phyloP scores from a whole-genome alignment of 2,888 invertebrate species.

The Actias luna region DNA sequence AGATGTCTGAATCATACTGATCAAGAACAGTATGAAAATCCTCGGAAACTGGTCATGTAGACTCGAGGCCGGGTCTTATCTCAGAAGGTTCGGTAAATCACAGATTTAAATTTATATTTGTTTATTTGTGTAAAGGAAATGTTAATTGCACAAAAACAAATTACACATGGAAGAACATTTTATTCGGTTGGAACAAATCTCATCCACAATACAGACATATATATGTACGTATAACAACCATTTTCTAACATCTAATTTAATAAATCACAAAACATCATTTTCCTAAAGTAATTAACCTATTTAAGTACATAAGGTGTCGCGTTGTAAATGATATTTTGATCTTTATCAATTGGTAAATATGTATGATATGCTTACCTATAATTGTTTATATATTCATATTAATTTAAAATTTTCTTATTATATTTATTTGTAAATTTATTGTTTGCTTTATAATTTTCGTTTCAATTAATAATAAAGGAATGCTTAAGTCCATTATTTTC shows the following conservation, averaged over 20 bases:
- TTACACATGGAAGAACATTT: conserved; percentile 70
- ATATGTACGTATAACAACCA: conserved; percentile 51
- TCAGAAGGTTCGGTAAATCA: neutral
- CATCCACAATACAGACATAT: conserved; percentile 39
- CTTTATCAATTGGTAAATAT: neutral
- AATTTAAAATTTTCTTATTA: neutral
- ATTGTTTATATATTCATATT: neutral
- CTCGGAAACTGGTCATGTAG: neutral
- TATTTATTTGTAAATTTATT: neutral
- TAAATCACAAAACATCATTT: conserved; percentile 45
- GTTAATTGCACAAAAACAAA: neutral
- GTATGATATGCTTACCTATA: neutral
- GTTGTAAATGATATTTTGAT: neutral
- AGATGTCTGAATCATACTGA: neutral
- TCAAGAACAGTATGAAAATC: neutral
- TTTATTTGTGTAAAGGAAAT: neutral
- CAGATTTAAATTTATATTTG: neutral
- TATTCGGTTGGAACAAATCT: conserved; percentile 59
- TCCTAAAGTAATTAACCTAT: conserved; percentile 28
- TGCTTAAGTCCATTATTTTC: neutral
- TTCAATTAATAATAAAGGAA: neutral
- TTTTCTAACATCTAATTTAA: conserved; percentile 42
- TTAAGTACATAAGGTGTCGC: conserved; percentile 9
- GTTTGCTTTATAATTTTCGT: neutral
- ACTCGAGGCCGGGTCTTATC: neutral